These are phyloP conservation scores for Mnemiopsis leidyi DNA, from an alignment of 37 sponge, comb jelly and placozoan species.

Conservation along the genomic window DNA sequence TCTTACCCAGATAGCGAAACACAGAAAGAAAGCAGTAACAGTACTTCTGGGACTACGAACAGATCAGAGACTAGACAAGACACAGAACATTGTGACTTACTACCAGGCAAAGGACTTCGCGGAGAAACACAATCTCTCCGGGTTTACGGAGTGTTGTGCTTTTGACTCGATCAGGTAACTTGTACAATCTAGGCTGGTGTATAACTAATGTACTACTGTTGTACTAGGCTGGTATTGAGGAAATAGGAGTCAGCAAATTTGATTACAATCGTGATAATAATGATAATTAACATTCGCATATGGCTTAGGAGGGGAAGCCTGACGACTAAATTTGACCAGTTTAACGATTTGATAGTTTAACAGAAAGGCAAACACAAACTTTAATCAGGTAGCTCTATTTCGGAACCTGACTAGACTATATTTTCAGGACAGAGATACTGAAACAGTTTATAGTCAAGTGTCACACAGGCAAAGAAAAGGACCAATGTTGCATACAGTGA, in stretches of 20 bases:
- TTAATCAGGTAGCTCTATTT: no score
- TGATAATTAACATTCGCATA: no score
- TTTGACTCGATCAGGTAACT: constrained; percentile 26
- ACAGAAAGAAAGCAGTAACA: constrained; percentile 52
- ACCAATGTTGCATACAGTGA: constrained; percentile 49
- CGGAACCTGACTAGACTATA: no score
- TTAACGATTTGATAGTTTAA: no score
- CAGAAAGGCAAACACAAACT: no score
- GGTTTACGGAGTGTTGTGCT: constrained; percentile 59
- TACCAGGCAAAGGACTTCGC: constrained; percentile 64
- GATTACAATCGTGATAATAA: no score
- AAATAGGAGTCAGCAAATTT: no score
- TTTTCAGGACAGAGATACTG: constrained; percentile 23
- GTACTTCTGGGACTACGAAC: constrained; percentile 29
- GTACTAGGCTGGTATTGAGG: no score
- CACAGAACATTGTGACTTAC: constrained; percentile 50
- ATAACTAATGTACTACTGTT: no score
- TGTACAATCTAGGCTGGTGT: no score
- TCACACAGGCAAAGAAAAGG: constrained; percentile 16
- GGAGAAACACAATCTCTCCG: background rate
- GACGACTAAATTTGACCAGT: no score
- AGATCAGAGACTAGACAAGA: constrained; percentile 50
- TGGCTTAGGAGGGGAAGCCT: no score
- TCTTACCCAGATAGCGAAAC: background rate
- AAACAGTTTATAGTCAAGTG: constrained; percentile 59